Evolutionary conservation across 2,797 vertebrate species (phyloP), one percentile per base, ranked within the genome.

Genomic region (Etheostoma nigrum): DNA sequence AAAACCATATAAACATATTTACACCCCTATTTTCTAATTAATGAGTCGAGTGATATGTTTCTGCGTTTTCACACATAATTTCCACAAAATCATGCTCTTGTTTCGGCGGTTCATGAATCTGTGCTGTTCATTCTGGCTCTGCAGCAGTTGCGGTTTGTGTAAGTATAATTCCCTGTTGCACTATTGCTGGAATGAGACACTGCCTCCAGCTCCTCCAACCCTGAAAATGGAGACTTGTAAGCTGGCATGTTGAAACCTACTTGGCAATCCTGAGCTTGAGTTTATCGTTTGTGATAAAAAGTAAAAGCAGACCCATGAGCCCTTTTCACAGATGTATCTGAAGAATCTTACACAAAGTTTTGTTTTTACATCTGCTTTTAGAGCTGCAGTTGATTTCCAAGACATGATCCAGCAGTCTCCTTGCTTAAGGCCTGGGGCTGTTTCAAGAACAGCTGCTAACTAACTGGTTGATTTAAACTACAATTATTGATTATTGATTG

Each of bases 251-350:
- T 77, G 67, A 68, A 79, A 58, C 62, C 67, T 78, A 61, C 66
- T 75, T 83, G 75, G 70, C 55, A 21, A 62, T 59, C 30, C 47
- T 45, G 57, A 68, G 68, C 19, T 54, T 73, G 66, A 81, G 66
- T 51, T 80, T 40, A 80, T 88, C 54, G 69, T 80, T 79, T 72
- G 44, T 72, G 58, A 82, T 77, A 52, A 83, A 59, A 83, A 79
- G 82, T n/a, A 60, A 67, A 54, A 78, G 67, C 7, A 27, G 55
- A 62, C 70, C 59, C 69, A 21, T 3, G 67, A 66, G 80, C 15
- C 52, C 10, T 55, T 54, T 78, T 23, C 49, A 68, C 67, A 75
- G 66, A 74, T 16, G 48, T 21, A 33, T 66, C 71, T 60, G 25
- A 72, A 40, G 10, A 67, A 82, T 57, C 55, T 75, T 21, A 33